phyloP scores from a whole-genome alignment of 1,140 invertebrate species.

The Penaeus vannamei region DNA sequence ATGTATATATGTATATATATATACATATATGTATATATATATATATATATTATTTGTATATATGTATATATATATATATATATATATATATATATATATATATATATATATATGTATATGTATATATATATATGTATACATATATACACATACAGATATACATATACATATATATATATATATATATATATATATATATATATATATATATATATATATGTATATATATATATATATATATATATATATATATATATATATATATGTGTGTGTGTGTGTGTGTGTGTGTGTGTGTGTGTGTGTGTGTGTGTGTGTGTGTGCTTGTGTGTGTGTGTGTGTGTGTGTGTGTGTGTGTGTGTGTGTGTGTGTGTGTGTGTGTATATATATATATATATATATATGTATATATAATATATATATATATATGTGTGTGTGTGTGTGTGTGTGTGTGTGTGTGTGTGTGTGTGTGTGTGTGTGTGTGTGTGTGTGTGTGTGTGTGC shows the following conservation, averaged over 20 bases:
- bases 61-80: neutral
- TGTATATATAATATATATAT: neutral
- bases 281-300: too few species aligned
- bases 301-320: too few species aligned
- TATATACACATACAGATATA: neutral
- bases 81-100: neutral
- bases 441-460: conserved; percentile 43
- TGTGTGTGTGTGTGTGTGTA: neutral
- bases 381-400: too few species aligned
- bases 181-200: conserved; percentile 11
- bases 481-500: too few species aligned
- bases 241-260: neutral
- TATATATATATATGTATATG: conserved; percentile 24
- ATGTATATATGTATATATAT: neutral
- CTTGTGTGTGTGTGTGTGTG: neutral
- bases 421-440: conserved; percentile 36
- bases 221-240: conserved; percentile 27
- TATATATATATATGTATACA: conserved; percentile 33
- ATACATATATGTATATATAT: neutral
- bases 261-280: too few species aligned
- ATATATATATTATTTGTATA: conserved; percentile 14
- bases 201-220: conserved; percentile 19
- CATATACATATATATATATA: neutral
- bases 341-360: neutral
- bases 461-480: too few species aligned